These are phyloP conservation scores for Nephrotoma guestfalica DNA, from an alignment of 2,888 invertebrate species.

Conservation along the genomic window DNA sequence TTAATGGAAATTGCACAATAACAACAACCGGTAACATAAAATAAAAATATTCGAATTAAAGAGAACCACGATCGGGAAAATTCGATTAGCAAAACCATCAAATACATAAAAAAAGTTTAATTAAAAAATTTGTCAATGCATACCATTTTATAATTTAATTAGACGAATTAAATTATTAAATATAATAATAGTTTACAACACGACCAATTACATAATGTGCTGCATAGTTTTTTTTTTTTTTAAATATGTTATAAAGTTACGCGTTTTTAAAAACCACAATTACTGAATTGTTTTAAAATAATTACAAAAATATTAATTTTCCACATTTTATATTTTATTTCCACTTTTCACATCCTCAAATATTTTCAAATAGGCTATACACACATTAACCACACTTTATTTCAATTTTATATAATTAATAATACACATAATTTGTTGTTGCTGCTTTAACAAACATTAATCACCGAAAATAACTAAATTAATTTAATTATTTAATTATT, in stretches of 20 bases:
- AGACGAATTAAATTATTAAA: background rate
- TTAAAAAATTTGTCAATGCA: background rate
- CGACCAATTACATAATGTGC: background rate
- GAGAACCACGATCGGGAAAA: background rate
- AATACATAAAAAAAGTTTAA: background rate
- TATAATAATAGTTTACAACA: background rate
- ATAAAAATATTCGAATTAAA: background rate
- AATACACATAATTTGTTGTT: background rate
- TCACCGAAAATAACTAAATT: background rate
- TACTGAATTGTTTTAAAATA: background rate
- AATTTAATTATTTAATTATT: background rate
- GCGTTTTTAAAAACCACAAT: background rate
- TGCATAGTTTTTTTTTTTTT: background rate
- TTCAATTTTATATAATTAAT: background rate
- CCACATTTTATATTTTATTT: background rate
- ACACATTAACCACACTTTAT: background rate
- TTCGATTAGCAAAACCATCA: background rate
- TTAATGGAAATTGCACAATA: background rate
- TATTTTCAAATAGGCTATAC: background rate
- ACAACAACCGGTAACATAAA: background rate
- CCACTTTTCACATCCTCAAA: background rate
- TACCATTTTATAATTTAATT: background rate
- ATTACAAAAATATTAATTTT: background rate
- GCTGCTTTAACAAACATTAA: background rate
- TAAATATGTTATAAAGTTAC: background rate